Evolutionary conservation across 2,888 invertebrate genomes (phyloP), one percentile per base, ranked within the genome.

Genomic region (Lamellibrachia columna): DNA sequence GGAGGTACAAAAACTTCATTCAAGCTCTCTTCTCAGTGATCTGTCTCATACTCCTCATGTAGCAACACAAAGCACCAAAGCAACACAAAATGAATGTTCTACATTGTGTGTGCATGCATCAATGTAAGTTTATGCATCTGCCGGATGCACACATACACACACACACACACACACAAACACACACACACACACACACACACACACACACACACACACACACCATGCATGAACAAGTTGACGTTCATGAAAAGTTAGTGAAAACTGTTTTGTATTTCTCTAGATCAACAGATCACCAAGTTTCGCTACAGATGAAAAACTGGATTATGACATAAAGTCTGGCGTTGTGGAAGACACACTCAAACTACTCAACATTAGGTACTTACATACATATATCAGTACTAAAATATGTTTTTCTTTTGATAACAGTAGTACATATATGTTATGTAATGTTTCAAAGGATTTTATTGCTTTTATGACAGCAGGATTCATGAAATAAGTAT

Each of bases 281-380:
- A 95, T 96, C 6, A 96, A 96, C 94, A 94, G 96, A 92, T 96
- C 96, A 53, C 96, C 96, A 40, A 96, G 96, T 94, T 96, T 96
- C 95, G 96, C 96, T 11, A 96, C 96, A 91, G 96, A 96, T 95
- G 96, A 96, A 93, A 95, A 95, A 92, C 94, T 96, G 58, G 96
- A 96, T 94, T 95, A 95, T 93, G 96, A 96, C 91, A 96, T 96
- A 55, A 96, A 96, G 92, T 96, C 96, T 91, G 95, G 95, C 7
- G 94, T 96, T 53, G 94, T 96, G 60, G 95, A 95, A 92, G 96
- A 96, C 93, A 95, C 96, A 9, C 94, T 96, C 55, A 95, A 95
- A 93, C 95, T 96, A n/a, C 94, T 96, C 1, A 96, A 96, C 94
- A 96, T 96, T 93, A 96, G 95, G 96, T 96, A 95, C 95, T 95